Conservation (phyloP, 2,888 invertebrate species). For the Polia nebulosa region DNA sequence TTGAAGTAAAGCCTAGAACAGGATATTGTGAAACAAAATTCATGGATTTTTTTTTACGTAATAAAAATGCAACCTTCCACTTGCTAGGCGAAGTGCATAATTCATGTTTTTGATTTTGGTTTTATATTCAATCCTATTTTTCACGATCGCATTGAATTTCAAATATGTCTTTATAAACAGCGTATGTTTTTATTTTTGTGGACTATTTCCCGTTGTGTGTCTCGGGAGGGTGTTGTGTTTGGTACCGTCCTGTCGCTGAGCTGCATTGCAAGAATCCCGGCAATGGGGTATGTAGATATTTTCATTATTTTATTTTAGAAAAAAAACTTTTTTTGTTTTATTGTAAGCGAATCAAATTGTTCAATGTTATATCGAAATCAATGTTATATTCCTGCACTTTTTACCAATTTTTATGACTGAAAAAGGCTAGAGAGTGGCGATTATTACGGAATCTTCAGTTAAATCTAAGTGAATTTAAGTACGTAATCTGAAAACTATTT, state of each 20-base stretch:
- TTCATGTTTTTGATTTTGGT: constrained; percentile 79
- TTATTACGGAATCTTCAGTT: no score
- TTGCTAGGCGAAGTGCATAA: constrained; percentile 81
- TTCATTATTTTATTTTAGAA: background rate
- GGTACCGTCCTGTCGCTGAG: constrained; percentile 48
- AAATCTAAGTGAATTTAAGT: background rate
- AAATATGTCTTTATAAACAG: constrained; percentile 88
- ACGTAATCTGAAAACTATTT: background rate
- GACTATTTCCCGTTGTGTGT: constrained; percentile 82
- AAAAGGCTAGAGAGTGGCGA: background rate
- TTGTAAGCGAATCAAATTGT: background rate
- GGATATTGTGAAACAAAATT: constrained; percentile 43
- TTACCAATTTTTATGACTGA: background rate
- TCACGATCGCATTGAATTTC: constrained; percentile 89
- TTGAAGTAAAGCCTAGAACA: constrained; percentile 46
- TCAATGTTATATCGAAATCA: no score
- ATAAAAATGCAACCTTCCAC: constrained; percentile 82
- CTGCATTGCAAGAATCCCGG: constrained; percentile 58
- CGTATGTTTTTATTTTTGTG: constrained; percentile 80
- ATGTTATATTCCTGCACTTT: background rate
- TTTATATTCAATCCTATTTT: constrained; percentile 85
- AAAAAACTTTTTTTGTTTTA: background rate
- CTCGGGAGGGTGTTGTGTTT: constrained; percentile 78
- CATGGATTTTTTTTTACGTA: constrained; percentile 50
- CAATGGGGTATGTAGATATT: constrained; percentile 80